These are phyloP conservation scores for Girardinus metallicus DNA, from an alignment of 2,797 vertebrate genomes.

Conservation along the genomic window DNA sequence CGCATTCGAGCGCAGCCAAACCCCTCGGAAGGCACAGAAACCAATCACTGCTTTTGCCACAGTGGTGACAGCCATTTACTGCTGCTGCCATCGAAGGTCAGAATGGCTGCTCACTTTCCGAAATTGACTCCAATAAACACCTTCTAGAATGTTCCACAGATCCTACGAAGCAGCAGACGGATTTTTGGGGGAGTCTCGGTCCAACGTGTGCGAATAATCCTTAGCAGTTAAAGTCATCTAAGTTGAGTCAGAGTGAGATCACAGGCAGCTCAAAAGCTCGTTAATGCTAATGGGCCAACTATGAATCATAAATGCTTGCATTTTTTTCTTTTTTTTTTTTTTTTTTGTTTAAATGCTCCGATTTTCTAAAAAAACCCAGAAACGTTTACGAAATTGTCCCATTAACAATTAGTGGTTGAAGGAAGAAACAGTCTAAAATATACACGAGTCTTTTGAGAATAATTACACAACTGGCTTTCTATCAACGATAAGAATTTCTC, in stretches of 20 bases:
- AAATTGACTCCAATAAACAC: conserved; percentile 81
- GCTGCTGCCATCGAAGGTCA: conserved; percentile 72
- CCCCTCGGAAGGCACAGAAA: conserved; percentile 55
- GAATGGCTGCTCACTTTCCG: conserved; percentile 69
- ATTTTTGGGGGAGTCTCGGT: conserved; percentile 35
- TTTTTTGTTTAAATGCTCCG: conserved; percentile 23
- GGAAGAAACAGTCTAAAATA: conserved; percentile 21
- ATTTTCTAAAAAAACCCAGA: conserved; percentile 40
- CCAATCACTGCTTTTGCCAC: conserved; percentile 65
- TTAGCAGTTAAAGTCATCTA: conserved; percentile 37
- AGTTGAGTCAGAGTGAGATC: conserved; percentile 53
- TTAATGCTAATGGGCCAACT: conserved; percentile 44
- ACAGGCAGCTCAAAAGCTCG: conserved; percentile 43
- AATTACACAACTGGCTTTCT: neutral
- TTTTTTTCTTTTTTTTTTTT: conserved; percentile 4
- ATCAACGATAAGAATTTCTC: neutral
- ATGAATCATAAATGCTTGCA: conserved; percentile 50
- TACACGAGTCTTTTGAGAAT: conserved; percentile 3
- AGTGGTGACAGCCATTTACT: conserved; percentile 71
- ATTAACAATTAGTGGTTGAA: conserved; percentile 33
- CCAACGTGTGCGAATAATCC: conserved; percentile 61
- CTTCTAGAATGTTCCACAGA: conserved; percentile 76
- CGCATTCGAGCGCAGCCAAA: conserved; percentile 25
- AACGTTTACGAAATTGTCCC: conserved; percentile 20
- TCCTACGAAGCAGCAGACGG: conserved; percentile 57